Base-by-base conservation (phyloP, 2,113 vertebrate species). In the Percina caprodes region DNA sequence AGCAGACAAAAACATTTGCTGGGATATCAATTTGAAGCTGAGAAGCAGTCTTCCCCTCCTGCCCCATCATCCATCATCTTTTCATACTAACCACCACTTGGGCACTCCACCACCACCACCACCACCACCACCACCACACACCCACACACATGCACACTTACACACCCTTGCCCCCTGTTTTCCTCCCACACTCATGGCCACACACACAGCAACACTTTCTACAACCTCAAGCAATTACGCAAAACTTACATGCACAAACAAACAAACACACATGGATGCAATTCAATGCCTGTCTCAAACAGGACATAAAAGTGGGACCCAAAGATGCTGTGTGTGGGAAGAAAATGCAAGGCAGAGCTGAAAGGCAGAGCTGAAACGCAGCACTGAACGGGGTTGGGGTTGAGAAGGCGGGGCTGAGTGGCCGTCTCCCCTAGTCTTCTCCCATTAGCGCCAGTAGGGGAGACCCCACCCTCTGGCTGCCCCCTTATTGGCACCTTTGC, bases 1-100 rank as follows among this genome's bases (percentile, higher is more conserved):
- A 95, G 95, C 96, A 98, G 97, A 99, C 98, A 99, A 99, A 99
- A 98, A 97, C 98, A 98, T 99, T 99, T 99, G 97, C 96, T 88
- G 91, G 95, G 95, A 97, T 97, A 98, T 99, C 97, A 98, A 98
- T 99, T 99, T 96, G 94, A 93, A 94, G 94, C 94, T 88, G 79
- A 69, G 77, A 66, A 92, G 94, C 96, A 97, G 97, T 97, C 97
- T 94, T 94, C 96, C 96, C 95, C 96, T 96, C 94, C 96, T 96
- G 97, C 92, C 94, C 96, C 93, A 95, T 96, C 98, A 99, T 99
- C 97, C 97, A 99, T 99, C 98, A 99, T 99, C 97, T 98, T 93
- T 93, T 83, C 69, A 33, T 74, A 67, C 90, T 83, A 88, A 88
- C 77, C 82, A 88, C 90, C 84, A 79, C 84, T 89, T 83, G 84